Conservation (phyloP, 2,113 vertebrate species). For the Buteo buteo region DNA sequence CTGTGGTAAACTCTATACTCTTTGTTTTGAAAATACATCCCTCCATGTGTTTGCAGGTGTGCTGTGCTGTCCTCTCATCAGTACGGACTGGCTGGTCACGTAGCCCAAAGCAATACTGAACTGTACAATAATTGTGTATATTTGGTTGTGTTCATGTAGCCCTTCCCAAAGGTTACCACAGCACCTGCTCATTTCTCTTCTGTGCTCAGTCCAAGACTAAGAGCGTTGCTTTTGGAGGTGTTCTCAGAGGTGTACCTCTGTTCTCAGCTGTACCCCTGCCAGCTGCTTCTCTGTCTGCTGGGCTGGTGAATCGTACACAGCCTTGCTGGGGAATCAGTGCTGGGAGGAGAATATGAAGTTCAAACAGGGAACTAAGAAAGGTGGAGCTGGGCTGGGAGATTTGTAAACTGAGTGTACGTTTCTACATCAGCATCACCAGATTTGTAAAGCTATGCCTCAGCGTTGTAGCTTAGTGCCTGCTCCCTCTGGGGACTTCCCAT, state of each 20-base stretch:
- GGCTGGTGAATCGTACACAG: neutral
- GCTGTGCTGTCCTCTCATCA: neutral
- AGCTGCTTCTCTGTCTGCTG: neutral
- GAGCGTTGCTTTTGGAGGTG: neutral
- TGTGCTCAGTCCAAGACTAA: neutral
- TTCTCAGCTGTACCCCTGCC: too few relatives aligned
- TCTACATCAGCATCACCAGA: neutral
- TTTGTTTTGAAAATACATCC: neutral
- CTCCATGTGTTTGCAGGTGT: accelerated
- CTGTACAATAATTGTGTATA: neutral
- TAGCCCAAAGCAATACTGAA: neutral
- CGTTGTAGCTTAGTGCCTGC: accelerated
- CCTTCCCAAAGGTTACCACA: neutral
- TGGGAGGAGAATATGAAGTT: neutral
- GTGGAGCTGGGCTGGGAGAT: neutral
- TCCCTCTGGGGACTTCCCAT: neutral
- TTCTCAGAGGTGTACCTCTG: neutral
- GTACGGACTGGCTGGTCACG: accelerated
- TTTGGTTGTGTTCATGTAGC: neutral
- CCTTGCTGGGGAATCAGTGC: neutral
- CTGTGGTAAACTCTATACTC: neutral
- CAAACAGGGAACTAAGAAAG: neutral
- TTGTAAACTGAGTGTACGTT: accelerated
- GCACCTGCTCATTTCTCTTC: neutral
- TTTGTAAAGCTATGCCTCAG: neutral